phyloP scores from a whole-genome alignment of 2,888 invertebrate species.

The Euphydryas editha region DNA sequence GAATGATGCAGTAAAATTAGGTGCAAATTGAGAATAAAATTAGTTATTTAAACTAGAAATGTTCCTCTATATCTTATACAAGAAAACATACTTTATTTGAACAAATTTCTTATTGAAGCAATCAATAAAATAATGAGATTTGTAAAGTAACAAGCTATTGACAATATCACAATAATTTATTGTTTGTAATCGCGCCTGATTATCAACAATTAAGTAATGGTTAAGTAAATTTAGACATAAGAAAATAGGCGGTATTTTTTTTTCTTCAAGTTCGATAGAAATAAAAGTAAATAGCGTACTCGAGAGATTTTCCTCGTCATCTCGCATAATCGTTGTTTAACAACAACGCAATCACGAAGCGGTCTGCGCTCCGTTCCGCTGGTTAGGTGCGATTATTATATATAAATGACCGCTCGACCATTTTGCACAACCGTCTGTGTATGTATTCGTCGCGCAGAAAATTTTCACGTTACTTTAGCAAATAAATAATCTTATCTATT shows the following conservation, averaged over 20 bases:
- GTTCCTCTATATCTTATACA: too few relatives aligned
- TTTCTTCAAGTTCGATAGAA: constrained; percentile 14
- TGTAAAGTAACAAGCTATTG: not conserved
- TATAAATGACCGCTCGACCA: constrained; percentile 35
- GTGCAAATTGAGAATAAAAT: too few relatives aligned
- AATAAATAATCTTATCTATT: not conserved
- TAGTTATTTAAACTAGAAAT: too few relatives aligned
- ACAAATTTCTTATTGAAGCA: too few relatives aligned
- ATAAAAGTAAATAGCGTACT: constrained; percentile 33
- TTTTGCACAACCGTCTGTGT: constrained; percentile 17
- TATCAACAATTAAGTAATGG: too few relatives aligned
- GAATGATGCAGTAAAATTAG: too few relatives aligned
- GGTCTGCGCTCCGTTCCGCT: constrained; percentile 44
- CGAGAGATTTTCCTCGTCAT: constrained; percentile 39
- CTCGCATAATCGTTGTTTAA: constrained; percentile 45
- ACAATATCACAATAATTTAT: not conserved
- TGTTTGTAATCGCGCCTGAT: too few relatives aligned
- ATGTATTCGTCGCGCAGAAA: constrained; percentile 29
- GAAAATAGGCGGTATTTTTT: constrained; percentile 10
- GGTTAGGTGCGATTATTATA: constrained; percentile 44
- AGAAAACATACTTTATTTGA: too few relatives aligned
- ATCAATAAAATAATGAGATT: too few relatives aligned
- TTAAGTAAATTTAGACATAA: too few relatives aligned
- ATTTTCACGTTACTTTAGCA: constrained; percentile 11
- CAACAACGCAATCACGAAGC: constrained; percentile 31